Percentiles rank a stretch among this genome's conserved stretches.
Conservation (phyloP, 2,797 vertebrate genomes). For the Sebastes cheni region DNA sequence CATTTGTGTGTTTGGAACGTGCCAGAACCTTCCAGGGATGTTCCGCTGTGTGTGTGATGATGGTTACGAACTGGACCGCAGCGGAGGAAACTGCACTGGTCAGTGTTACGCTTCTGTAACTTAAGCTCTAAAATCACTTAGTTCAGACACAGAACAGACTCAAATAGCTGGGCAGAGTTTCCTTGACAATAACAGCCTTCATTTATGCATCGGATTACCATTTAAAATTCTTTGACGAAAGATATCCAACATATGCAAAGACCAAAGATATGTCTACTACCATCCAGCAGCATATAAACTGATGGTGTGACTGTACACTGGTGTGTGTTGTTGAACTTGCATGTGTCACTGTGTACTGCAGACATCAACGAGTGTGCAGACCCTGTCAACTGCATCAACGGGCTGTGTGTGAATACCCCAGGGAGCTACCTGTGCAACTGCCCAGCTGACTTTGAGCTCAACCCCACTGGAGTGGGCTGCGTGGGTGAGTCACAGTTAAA, state of each 20-base stretch:
- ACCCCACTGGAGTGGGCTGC: constrained; percentile 93
- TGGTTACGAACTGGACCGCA: constrained; percentile 92
- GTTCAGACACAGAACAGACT: background rate
- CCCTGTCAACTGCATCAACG: constrained; percentile 94
- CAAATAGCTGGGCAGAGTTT: background rate
- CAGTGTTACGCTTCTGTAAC: constrained; percentile 22
- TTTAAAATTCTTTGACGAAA: background rate
- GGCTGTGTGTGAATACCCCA: constrained; percentile 91
- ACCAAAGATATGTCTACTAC: background rate
- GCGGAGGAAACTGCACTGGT: constrained; percentile 95
- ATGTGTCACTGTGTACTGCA: constrained; percentile 60
- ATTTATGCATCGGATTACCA: background rate
- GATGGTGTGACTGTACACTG: background rate
- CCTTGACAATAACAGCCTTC: background rate
- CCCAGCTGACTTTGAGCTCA: constrained; percentile 92
- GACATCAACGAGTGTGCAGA: constrained; percentile 94
- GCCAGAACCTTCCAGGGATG: constrained; percentile 95
- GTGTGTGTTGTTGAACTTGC: background rate
- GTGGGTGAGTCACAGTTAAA: constrained; percentile 78
- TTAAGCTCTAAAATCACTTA: background rate
- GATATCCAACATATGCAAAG: background rate
- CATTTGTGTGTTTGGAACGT: constrained; percentile 92
- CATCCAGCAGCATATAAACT: background rate
- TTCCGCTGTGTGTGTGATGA: constrained; percentile 92
- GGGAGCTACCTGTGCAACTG: constrained; percentile 94